Conservation (phyloP, 2,888 invertebrate genomes). For the Dryomyza anilis region DNA sequence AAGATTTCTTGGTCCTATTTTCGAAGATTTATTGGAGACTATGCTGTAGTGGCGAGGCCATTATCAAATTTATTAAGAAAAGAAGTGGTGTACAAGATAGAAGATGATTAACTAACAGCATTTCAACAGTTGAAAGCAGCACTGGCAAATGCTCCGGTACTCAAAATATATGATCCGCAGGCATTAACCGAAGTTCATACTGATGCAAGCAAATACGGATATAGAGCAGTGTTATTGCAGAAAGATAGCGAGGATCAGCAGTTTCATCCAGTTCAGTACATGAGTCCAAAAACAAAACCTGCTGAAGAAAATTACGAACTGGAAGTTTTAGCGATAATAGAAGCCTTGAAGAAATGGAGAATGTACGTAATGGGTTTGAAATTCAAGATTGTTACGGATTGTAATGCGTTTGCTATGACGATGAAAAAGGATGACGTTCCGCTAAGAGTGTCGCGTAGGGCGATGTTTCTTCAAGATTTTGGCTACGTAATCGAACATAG, state of each 20-base stretch:
- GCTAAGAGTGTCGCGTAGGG: conserved; percentile 29
- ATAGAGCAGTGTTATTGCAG: background rate
- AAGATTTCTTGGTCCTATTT: conserved; percentile 30
- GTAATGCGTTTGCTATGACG: conserved; percentile 28
- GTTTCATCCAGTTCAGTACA: too few species aligned
- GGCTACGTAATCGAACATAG: conserved; percentile 32
- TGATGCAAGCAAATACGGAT: background rate
- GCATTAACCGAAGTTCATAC: background rate
- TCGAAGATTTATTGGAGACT: conserved; percentile 15
- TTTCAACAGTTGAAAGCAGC: background rate
- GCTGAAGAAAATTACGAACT: conserved; percentile 27
- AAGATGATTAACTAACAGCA: background rate
- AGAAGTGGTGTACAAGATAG: conserved; percentile 28
- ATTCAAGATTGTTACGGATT: conserved; percentile 32
- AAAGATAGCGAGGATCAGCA: background rate
- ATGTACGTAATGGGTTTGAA: conserved; percentile 24
- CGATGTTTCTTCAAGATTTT: conserved; percentile 32
- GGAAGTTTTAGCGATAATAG: conserved; percentile 39
- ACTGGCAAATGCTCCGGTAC: background rate
- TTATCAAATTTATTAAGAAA: conserved; percentile 33
- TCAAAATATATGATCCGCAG: background rate
- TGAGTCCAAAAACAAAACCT: background rate
- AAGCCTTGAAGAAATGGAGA: conserved; percentile 38
- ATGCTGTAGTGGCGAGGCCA: conserved; percentile 16
- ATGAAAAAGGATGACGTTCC: conserved; percentile 28